Base-by-base conservation (phyloP, 2,113 vertebrate species). In the Siphamia tubifer region DNA sequence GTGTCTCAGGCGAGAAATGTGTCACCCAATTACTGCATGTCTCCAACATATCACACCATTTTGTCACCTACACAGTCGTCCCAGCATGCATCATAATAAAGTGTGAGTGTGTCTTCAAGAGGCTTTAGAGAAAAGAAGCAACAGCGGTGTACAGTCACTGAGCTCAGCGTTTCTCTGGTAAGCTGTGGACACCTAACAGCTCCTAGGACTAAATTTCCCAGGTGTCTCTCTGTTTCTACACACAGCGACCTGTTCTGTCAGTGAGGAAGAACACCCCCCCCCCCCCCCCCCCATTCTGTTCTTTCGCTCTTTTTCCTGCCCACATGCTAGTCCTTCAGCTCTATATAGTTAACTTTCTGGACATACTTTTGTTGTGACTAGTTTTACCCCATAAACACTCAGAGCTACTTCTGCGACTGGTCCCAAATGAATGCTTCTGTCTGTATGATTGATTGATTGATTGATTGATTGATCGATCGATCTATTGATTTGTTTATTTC, bases 131-230 rank as follows among this genome's bases (percentile, higher is more conserved):
- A 51, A 5, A 24, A 13, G 16, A 11, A 6, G 35, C 40, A 27
- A 61, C 4, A 6, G 35, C 62, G 47, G 34, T 28, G 11, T 31
- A 3, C 16, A 16, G 32, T 48, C 49, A 9, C 19, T 1, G 5
- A 74, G 67, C 66, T 87, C 44, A 68, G 66, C 79, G 30, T 52
- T 72, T 78, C 24, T 24, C n/a, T 1, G 0, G 49, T 11, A 48
- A 53, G 60, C 60, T 61, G 64, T 31, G 54, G 76, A 76, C 65
- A 51, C 23, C 49, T 52, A 85, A 81, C 84, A 87, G 82, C 66
- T 71, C 35, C 30, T 63, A 1, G 0, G 60, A n/a, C 52, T 75
- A 73, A 65, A 82, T 87, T 87, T 87, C 82, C 88, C 86, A 81
- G 68, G 78, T 72, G 85, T 44, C 56, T 81, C 56, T 45, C 47